Evolutionary conservation across 2,888 invertebrate species (phyloP).

Genomic region (Neria commutata): DNA sequence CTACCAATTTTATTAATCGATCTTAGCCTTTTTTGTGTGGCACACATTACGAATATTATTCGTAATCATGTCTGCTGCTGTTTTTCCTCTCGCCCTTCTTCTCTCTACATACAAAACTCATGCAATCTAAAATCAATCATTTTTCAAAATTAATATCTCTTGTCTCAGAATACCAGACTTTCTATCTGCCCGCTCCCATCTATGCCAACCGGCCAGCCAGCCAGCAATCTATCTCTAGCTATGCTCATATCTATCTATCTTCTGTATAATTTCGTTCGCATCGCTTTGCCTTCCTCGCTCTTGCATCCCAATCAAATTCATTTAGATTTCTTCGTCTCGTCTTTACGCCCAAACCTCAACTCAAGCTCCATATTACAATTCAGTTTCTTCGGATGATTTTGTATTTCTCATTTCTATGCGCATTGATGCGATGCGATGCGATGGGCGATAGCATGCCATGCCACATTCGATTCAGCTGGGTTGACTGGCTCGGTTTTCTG

Average conservation of each 20-base stretch:
- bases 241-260: background rate
- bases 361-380: background rate
- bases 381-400: too few species aligned
- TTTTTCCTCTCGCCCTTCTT: background rate
- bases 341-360: background rate
- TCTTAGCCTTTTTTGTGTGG: background rate
- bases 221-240: too few species aligned
- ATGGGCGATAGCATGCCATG: too few species aligned
- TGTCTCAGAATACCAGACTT: background rate
- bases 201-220: too few species aligned
- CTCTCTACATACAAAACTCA: background rate
- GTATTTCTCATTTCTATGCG: background rate
- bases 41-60: too few species aligned
- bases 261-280: background rate
- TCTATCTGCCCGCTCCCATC: too few species aligned
- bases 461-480: too few species aligned
- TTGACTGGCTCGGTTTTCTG: too few species aligned
- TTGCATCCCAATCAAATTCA: background rate
- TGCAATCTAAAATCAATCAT: background rate
- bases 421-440: too few species aligned
- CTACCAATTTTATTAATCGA: background rate
- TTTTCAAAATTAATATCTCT: conserved; percentile 7
- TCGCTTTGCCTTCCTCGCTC: background rate
- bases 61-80: too few species aligned
- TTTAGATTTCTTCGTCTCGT: background rate